Evolutionary conservation across 2,888 invertebrate genomes (phyloP), one percentile per base, ranked within the genome.

Genomic region (Argynnis bischoffii): DNA sequence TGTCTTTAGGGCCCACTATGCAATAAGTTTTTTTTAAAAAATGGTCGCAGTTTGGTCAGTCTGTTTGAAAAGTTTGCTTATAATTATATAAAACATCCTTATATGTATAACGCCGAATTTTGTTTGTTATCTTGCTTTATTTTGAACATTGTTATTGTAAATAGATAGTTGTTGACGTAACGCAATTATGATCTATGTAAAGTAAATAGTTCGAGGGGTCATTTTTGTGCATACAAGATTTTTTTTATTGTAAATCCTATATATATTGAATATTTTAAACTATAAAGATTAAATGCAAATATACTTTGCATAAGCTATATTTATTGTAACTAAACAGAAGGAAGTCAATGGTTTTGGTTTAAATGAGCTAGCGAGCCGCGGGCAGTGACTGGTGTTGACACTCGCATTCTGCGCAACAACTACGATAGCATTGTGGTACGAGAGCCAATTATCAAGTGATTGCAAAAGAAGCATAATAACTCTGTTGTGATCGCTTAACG

Each of bases 401-500:
- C 61, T 61, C 51, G 18, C 50, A 35, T 5, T 14, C 61, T 51
- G 16, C 35, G 50, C 61, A 61, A 51, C 35, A 51, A 6, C 51
- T 16, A 50, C 56, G 55, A 5, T 35, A 35, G 41, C 47, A 31
- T 50, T 11, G n/a, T 46, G 50, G 46, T 56, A 21, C 41, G 46
- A 55, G 53, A 48, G 53, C 47, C 16, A 21, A 41, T 48, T 6
- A 55, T 46, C 51, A 54, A 59, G 53, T 53, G 65, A 53, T 65
- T 66, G 55, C 35, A 55, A 66, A 54, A 50, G 55, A 80, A 82
- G 87, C 88, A 87, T 89, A 86, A 88, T 88, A 87, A 84, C 81
- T 83, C 80, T 84, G 81, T 85, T 88, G 86, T 88, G 87, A 86
- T 88, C 87, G 91, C 91, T 92, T 91, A 81, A 84, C 86, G 87